Percentiles rank a stretch among this genome's conserved stretches.
Conservation (phyloP, 2,888 invertebrate species). For the Pyrrhia umbra region DNA sequence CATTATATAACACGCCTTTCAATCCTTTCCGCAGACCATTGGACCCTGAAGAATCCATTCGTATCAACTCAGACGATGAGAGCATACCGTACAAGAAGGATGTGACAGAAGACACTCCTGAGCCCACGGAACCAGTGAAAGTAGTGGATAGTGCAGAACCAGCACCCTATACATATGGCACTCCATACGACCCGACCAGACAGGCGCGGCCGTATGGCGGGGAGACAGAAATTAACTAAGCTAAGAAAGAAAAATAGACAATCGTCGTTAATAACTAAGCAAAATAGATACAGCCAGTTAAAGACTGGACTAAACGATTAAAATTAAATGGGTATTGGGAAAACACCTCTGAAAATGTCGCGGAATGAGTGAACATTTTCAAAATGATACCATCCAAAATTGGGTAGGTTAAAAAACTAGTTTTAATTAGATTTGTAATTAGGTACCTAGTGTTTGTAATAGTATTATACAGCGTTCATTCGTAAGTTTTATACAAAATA, state of each 20-base stretch:
- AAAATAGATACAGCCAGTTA: not conserved
- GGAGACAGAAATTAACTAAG: conserved; percentile 86
- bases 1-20: not conserved
- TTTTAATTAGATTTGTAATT: conserved; percentile 8
- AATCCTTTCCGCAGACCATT: conserved; percentile 68
- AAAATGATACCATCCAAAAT: conserved; percentile 8
- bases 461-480: conserved; percentile 13
- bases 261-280: conserved; percentile 19
- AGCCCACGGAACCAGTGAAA: conserved; percentile 79
- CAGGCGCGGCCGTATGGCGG: conserved; percentile 77
- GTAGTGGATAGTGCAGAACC: conserved; percentile 71
- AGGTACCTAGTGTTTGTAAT: not conserved
- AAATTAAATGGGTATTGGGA: not conserved
- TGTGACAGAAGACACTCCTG: conserved; percentile 80
- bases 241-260: not conserved
- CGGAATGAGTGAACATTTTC: conserved; percentile 8
- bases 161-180: conserved; percentile 68
- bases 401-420: not conserved
- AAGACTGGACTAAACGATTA: not conserved
- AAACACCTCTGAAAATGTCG: not conserved
- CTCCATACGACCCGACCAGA: conserved; percentile 59
- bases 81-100: conserved; percentile 88
- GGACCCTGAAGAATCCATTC: conserved; percentile 85
- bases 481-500: conserved; percentile 37
- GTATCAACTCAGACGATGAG: conserved; percentile 85